These are phyloP conservation scores for Plemyria rubiginata DNA, from an alignment of 2,888 invertebrate species.

Conservation along the genomic window DNA sequence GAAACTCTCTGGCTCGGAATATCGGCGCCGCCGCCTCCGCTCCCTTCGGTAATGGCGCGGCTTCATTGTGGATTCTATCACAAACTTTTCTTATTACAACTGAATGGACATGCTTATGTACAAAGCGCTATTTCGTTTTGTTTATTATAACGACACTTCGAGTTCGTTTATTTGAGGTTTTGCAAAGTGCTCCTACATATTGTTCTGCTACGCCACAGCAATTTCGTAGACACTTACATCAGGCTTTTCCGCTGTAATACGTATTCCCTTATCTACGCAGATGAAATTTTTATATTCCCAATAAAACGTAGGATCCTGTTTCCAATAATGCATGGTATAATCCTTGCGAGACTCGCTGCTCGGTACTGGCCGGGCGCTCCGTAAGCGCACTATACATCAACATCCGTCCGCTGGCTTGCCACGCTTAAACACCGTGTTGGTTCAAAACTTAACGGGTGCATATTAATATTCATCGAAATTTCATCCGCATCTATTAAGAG, in stretches of 20 bases:
- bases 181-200: slow-evolving; percentile 19
- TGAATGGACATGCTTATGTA: slow-evolving; percentile 40
- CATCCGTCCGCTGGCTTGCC: slow-evolving; percentile 54
- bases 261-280: slow-evolving; percentile 18
- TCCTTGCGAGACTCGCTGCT: slow-evolving; percentile 22
- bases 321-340: slow-evolving; percentile 30
- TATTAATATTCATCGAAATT: slow-evolving; percentile 61
- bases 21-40: slow-evolving; percentile 49
- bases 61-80: slow-evolving; percentile 52
- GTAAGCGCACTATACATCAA: slow-evolving; percentile 58
- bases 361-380: slow-evolving; percentile 16
- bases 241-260: slow-evolving; percentile 12
- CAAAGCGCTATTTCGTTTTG: slow-evolving; percentile 33
- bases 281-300: slow-evolving; percentile 23
- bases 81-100: slow-evolving; percentile 51
- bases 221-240: slow-evolving; percentile 7
- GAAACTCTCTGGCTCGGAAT: slow-evolving; percentile 60
- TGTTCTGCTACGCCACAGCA: slow-evolving; percentile 8
- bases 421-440: slow-evolving; percentile 48
- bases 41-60: slow-evolving; percentile 51
- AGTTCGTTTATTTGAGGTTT: slow-evolving; percentile 20
- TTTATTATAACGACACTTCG: slow-evolving; percentile 32
- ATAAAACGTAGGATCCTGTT: slow-evolving; percentile 28
- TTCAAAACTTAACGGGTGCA: slow-evolving; percentile 48
- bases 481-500: slow-evolving; percentile 38